Evolutionary conservation across 2,113 vertebrate genomes (phyloP).

Genomic region (Plecotus auritus): DNA sequence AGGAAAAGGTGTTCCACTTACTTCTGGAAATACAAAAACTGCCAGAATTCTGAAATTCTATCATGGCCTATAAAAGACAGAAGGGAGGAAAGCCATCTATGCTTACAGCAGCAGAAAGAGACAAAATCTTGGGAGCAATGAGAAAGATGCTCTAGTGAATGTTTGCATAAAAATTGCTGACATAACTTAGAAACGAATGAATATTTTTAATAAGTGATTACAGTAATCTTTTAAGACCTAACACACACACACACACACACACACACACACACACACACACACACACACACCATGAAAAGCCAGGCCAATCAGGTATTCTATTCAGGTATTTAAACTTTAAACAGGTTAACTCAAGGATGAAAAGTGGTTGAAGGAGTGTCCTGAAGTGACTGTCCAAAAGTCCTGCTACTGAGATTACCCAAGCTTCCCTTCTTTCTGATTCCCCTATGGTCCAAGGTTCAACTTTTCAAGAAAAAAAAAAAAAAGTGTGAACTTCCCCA

Average conservation of each 20-base stretch:
- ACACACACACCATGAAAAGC: not conserved
- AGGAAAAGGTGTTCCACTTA: constrained; percentile 84
- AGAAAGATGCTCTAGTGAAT: constrained; percentile 87
- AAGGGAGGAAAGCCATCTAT: constrained; percentile 87
- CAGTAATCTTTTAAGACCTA: not conserved
- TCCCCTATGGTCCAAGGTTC: not conserved
- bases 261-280: not conserved
- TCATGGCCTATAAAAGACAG: constrained; percentile 88
- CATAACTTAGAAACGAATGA: not conserved
- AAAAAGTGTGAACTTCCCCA: not conserved
- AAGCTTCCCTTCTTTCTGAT: not conserved
- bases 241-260: not conserved
- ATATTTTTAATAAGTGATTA: constrained; percentile 26
- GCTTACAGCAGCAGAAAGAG: constrained; percentile 89
- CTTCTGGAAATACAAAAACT: constrained; percentile 90
- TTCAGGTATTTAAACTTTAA: not conserved
- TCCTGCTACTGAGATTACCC: not conserved
- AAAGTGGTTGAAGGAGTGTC: not conserved
- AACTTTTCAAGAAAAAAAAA: not conserved
- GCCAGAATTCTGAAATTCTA: constrained; percentile 91
- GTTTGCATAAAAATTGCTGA: constrained; percentile 36
- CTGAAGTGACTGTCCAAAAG: not conserved
- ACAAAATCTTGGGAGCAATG: constrained; percentile 81
- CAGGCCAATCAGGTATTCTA: not conserved
- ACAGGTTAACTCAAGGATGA: not conserved